Conservation (phyloP, 1,140 invertebrate species). For the Paralvinella palmiformis region DNA sequence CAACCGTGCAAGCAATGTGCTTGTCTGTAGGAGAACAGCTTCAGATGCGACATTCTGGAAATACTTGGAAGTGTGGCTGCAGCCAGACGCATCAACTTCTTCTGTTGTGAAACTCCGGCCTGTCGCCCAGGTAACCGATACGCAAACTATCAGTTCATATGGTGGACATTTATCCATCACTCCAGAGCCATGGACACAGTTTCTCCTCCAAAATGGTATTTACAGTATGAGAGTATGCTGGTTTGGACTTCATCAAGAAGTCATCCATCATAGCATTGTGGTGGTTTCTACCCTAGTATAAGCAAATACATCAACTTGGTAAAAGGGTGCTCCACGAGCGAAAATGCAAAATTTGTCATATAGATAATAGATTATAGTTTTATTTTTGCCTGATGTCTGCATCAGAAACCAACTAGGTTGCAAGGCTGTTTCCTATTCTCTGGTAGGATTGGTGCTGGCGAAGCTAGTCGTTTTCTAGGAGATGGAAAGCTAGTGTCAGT, state of each 20-base stretch:
- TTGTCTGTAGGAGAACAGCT: not conserved
- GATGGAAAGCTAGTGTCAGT: not conserved
- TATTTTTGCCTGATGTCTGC: conserved; percentile 3
- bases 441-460: not conserved
- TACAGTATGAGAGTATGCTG: not conserved
- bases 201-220: conserved; percentile 5
- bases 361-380: not conserved
- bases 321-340: not conserved
- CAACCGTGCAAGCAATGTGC: conserved; percentile 1
- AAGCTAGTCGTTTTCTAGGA: conserved; percentile 4
- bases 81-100: not conserved
- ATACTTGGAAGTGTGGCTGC: conserved; percentile 6
- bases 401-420: not conserved
- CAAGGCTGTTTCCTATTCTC: not conserved
- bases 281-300: not conserved
- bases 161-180: not conserved
- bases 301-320: not conserved
- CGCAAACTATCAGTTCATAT: not conserved
- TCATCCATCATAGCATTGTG: not conserved
- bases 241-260: not conserved
- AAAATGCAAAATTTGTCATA: not conserved
- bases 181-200: not conserved
- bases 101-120: not conserved
- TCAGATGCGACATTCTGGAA: not conserved
- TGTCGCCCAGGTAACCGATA: not conserved